Conservation (phyloP, 2,113 vertebrate species). For the Nannospalax galili region DNA sequence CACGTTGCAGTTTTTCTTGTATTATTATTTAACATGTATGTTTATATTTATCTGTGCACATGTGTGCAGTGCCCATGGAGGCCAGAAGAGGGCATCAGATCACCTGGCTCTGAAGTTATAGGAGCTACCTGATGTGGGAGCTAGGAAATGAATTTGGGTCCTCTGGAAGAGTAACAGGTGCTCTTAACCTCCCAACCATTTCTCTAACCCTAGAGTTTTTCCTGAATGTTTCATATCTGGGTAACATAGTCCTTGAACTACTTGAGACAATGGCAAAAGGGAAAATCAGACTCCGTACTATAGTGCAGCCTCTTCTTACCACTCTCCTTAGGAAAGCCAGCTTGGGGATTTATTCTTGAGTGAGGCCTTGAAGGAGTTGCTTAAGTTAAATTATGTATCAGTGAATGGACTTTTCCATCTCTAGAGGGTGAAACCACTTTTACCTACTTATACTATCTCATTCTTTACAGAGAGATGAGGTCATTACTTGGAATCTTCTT, state of each 20-base stretch:
- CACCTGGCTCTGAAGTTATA: not conserved
- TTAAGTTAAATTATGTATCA: not conserved
- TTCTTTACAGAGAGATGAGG: not conserved
- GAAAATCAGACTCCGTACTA: rapidly evolving
- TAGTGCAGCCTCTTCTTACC: not conserved
- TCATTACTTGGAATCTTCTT: not conserved
- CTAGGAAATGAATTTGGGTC: not conserved
- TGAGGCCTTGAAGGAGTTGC: not conserved
- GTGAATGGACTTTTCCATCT: not conserved
- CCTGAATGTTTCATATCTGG: not conserved
- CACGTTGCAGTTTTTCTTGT: not conserved
- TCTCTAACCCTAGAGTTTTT: not conserved
- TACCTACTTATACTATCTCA: not conserved
- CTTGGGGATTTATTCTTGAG: not conserved
- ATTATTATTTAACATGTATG: not conserved
- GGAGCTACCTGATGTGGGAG: not conserved
- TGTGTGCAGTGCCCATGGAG: too few relatives aligned
- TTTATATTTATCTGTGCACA: not conserved
- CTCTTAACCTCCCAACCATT: too few relatives aligned
- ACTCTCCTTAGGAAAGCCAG: not conserved
- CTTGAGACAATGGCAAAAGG: not conserved
- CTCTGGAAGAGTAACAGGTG: not conserved
- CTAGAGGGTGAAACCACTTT: not conserved
- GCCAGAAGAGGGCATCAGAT: not conserved
- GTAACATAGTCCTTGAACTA: not conserved